Evolutionary conservation across 2,888 invertebrate genomes (phyloP), one percentile per base, ranked within the genome.

Genomic region (Colletes collaris): DNA sequence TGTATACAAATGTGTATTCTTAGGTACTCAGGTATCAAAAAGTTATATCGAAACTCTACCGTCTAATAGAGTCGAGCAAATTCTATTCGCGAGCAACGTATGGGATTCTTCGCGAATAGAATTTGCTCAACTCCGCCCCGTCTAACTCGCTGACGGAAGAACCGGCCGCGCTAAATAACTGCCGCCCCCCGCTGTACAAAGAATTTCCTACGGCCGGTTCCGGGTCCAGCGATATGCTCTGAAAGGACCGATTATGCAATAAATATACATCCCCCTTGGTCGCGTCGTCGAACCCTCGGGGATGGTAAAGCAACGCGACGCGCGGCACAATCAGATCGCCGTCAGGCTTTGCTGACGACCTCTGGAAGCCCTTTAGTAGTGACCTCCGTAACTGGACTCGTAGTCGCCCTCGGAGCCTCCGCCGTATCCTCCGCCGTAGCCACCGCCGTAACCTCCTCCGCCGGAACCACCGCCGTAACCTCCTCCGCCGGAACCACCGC

Each of bases 351-450:
- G 37, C 35, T 40, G 40, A 7, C 27, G 6, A 58, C 13, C 13
- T n/a, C 4, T 16, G 16, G 49, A 2, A 53, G 4, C 53, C 4
- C 11, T 65, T 50, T 35, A 52, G 52, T 65, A 72, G 35, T 86
- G 75, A 0, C 80, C 86, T 0, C 88, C 88, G 37, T 65, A 87
- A 60, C 88, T 84, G 11, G 82, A 85, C 40, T 81, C 87, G 53
- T 85, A 84, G 13, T 76, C 85, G 3, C 73, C 27, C 27, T 27
- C 27, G 27, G 27, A 27, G 27, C 27, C 27, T 27, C 63, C 77
- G 0, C 27, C 19, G 5, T 60, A 64, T 0, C 76, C 67, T 1
- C 53, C 82, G 19, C 16, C 16, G 16, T 16, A 16, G 16, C 16
- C 16, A 16, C 63, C 77, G 0, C 27, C 19, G 5, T 60, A 64